These are phyloP conservation scores for Anisognathus igniventris DNA, from an alignment of 2,797 vertebrate genomes.

Conservation along the genomic window DNA sequence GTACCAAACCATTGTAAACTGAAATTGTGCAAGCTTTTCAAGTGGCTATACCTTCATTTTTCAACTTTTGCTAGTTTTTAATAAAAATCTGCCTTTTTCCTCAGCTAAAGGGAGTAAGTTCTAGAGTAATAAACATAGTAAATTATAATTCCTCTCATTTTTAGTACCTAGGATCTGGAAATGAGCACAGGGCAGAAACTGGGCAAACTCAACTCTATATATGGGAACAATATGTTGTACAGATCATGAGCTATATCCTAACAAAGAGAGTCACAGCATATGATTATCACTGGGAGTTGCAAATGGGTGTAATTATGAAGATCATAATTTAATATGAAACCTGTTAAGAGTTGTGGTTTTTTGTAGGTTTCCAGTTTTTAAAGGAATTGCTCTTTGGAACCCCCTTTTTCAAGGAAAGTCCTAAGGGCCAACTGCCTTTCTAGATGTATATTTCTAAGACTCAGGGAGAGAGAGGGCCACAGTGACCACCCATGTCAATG, in stretches of 20 bases:
- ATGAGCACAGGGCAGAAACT: neutral
- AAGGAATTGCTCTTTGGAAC: neutral
- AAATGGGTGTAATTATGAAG: neutral
- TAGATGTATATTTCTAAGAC: neutral
- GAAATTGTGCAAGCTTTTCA: neutral
- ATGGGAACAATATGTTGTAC: neutral
- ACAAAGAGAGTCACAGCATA: neutral
- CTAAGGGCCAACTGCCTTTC: neutral
- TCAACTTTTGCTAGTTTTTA: neutral
- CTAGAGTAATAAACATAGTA: neutral
- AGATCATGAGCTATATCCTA: neutral
- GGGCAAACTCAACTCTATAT: neutral
- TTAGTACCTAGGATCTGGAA: neutral
- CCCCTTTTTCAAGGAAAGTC: neutral
- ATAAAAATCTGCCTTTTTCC: neutral
- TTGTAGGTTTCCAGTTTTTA: neutral
- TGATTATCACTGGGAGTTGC: neutral
- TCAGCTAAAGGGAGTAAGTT: neutral
- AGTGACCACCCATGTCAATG: neutral
- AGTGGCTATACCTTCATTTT: neutral
- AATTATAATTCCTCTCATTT: neutral
- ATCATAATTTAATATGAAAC: neutral
- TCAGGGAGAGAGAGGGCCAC: neutral
- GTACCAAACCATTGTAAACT: neutral
- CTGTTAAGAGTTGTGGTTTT: neutral